These are phyloP conservation scores for Henricia sp. DNA, from an alignment of 53 echinoderm and acorn worm species.

Conservation along the genomic window DNA sequence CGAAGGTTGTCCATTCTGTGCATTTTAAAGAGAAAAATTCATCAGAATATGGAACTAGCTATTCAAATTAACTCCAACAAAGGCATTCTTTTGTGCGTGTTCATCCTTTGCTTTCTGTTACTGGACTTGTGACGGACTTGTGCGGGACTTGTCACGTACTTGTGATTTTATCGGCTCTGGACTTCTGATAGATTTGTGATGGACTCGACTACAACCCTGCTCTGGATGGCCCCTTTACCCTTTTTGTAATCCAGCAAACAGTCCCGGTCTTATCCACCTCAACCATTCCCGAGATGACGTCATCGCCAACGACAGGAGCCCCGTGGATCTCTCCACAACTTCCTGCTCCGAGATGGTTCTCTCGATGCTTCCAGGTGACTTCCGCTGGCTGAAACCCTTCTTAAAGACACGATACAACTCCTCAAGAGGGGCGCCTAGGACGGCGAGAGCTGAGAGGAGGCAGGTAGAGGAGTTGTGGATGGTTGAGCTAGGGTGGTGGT, in stretches of 20 bases:
- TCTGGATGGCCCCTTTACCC: constrained; percentile 37
- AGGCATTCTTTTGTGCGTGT: too few relatives aligned
- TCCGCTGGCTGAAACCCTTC: constrained; percentile 75
- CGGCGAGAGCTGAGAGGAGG: constrained; percentile 72
- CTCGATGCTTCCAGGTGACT: constrained; percentile 23
- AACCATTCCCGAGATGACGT: constrained; percentile 67
- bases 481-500: constrained; percentile 40
- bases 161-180: background rate
- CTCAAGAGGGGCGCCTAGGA: constrained; percentile 81
- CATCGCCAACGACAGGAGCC: constrained; percentile 44
- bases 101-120: too few relatives aligned
- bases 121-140: background rate
- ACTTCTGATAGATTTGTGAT: background rate
- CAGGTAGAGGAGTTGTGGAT: constrained; percentile 90
- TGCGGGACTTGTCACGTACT: background rate
- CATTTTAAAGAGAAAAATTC: too few relatives aligned
- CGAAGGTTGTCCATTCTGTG: constrained; percentile 73
- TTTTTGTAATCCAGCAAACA: constrained; percentile 73
- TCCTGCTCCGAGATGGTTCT: constrained; percentile 62
- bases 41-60: too few relatives aligned
- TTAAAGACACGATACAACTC: constrained; percentile 88
- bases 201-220: background rate
- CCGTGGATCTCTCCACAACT: constrained; percentile 40
- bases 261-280: constrained; percentile 79
- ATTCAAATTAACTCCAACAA: too few relatives aligned